A percentile compares a stretch with the other conserved stretches of the same genome.
These are phyloP conservation scores for Sinonovacula constricta DNA, from an alignment of 1,140 invertebrate genomes.

Conservation along the genomic window DNA sequence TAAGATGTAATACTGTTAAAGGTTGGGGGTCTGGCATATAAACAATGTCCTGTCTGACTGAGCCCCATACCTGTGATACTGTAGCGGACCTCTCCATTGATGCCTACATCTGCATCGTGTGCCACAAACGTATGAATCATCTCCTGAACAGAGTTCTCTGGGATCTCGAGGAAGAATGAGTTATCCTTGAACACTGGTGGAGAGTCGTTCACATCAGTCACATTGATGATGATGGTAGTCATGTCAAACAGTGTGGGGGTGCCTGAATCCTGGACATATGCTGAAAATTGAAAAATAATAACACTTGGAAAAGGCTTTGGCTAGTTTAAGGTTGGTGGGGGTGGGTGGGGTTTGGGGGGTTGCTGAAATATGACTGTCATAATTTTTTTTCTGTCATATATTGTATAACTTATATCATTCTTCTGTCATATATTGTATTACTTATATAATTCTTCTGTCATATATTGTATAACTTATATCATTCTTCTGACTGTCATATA, in stretches of 20 bases:
- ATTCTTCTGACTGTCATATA: no score
- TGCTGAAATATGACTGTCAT: no score
- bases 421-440: no score
- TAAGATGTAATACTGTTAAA: constrained; percentile 2
- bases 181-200: constrained; percentile 67
- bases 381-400: no score
- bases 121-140: constrained; percentile 82
- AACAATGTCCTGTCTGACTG: constrained; percentile 1
- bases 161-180: constrained; percentile 56
- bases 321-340: no score
- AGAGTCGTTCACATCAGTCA: constrained; percentile 79
- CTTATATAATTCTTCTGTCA: no score
- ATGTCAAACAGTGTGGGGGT: constrained; percentile 72
- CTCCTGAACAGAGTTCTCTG: constrained; percentile 81
- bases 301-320: no score
- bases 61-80: constrained; percentile 91
- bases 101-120: constrained; percentile 91
- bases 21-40: neutral
- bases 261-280: constrained; percentile 73
- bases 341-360: no score
- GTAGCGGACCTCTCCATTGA: constrained; percentile 91
- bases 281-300: constrained; percentile 59
- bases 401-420: no score
- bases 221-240: constrained; percentile 80
- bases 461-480: no score